These are phyloP conservation scores for Nomada hirtipes DNA, from an alignment of 2,888 invertebrate genomes.

Conservation along the genomic window DNA sequence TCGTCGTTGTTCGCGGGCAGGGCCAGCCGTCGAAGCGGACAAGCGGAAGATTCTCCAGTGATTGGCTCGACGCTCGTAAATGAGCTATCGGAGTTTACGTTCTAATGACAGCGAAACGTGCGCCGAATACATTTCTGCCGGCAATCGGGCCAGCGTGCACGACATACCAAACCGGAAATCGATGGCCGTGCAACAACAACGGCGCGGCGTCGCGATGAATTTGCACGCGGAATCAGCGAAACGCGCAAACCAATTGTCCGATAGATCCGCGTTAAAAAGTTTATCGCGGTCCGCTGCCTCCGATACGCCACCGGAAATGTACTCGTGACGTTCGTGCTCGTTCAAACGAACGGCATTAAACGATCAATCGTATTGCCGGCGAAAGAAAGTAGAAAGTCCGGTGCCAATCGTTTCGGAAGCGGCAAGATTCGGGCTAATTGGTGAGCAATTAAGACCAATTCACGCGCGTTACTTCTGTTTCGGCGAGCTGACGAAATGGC, in stretches of 20 bases:
- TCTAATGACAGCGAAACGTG: conserved; percentile 72
- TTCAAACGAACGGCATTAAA: conserved; percentile 40
- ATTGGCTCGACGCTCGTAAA: conserved; percentile 68
- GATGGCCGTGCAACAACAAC: conserved; percentile 55
- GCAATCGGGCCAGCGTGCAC: conserved; percentile 59
- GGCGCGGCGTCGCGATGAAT: conserved; percentile 54
- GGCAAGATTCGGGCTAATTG: neutral
- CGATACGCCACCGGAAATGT: conserved; percentile 49
- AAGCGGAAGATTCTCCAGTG: conserved; percentile 58
- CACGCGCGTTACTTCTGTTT: no score
- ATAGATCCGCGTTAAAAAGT: conserved; percentile 51
- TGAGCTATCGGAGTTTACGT: conserved; percentile 73
- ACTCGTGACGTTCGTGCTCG: conserved; percentile 29
- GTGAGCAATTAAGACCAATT: no score
- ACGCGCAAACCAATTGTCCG: conserved; percentile 18
- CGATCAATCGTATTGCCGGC: conserved; percentile 18
- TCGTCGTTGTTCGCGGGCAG: conserved; percentile 7
- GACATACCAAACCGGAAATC: conserved; percentile 71
- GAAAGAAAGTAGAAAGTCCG: neutral
- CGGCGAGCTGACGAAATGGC: no score
- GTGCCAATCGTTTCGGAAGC: neutral
- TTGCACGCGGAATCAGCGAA: conserved; percentile 31
- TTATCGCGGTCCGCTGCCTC: conserved; percentile 36
- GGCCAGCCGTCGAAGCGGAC: conserved; percentile 33
- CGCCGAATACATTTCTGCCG: conserved; percentile 68